Conservation (phyloP, 2,797 vertebrate genomes). For the Chanos chanos region DNA sequence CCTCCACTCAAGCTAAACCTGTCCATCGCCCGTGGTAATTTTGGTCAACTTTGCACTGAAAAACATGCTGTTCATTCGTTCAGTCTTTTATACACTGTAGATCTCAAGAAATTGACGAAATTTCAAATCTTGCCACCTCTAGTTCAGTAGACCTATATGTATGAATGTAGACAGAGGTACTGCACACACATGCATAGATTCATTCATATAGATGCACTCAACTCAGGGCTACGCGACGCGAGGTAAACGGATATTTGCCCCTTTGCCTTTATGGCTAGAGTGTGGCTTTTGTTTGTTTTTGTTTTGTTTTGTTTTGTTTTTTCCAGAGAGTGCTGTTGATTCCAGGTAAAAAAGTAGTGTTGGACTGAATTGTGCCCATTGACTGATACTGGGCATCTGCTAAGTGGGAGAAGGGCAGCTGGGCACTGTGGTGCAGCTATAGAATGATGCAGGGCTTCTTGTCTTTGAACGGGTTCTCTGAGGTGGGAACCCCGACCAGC, state of each 20-base stretch:
- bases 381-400: constrained; percentile 32
- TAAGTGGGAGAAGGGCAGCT: constrained; percentile 31
- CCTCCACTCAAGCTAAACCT: constrained; percentile 3
- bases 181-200: constrained; percentile 10
- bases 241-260: constrained; percentile 22
- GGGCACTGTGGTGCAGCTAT: constrained; percentile 67
- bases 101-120: constrained; percentile 20
- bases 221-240: constrained; percentile 29
- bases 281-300: constrained; percentile 24
- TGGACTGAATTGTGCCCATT: constrained; percentile 25
- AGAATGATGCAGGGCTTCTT: constrained; percentile 96
- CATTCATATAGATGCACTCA: constrained; percentile 32
- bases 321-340: constrained; percentile 16
- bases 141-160: constrained; percentile 26
- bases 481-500: constrained; percentile 92
- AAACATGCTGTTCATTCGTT: constrained; percentile 30
- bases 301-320: no score
- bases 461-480: constrained; percentile 97
- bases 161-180: constrained; percentile 20
- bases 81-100: constrained; percentile 6
- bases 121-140: constrained; percentile 17
- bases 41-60: constrained; percentile 21
- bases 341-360: constrained; percentile 30
- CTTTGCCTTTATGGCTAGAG: constrained; percentile 16
- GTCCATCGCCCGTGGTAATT: constrained; percentile 21